Conservation (phyloP, 2,888 invertebrate genomes). For the Itoplectis maculator region DNA sequence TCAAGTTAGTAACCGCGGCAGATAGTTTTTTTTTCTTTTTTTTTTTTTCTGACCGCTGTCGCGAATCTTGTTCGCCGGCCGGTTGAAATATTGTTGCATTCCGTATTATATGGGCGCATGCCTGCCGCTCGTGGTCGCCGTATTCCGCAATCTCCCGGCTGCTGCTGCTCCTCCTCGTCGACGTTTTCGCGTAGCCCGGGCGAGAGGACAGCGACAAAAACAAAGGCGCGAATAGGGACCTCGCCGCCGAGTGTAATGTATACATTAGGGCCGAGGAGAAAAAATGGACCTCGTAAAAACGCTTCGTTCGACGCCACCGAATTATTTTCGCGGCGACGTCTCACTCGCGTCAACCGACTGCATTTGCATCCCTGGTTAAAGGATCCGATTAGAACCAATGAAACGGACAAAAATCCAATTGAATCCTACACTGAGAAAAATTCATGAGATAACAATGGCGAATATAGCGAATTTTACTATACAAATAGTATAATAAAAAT, state of each 20-base stretch:
- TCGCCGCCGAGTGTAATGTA: slow-evolving; percentile 10
- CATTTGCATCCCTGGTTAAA: slow-evolving; percentile 21
- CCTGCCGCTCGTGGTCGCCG: slow-evolving; percentile 42
- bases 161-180: too few species aligned
- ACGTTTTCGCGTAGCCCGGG: background rate
- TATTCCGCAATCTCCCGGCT: slow-evolving; percentile 41
- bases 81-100: slow-evolving; percentile 72
- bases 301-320: slow-evolving; percentile 68
- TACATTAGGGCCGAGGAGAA: slow-evolving; percentile 50
- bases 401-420: too few species aligned
- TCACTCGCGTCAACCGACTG: background rate
- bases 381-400: background rate
- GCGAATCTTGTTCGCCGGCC: slow-evolving; percentile 70
- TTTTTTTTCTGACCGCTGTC: slow-evolving; percentile 65
- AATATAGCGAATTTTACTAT: too few species aligned
- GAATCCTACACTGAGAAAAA: too few species aligned
- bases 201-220: slow-evolving; percentile 9
- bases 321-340: slow-evolving; percentile 37
- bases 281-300: slow-evolving; percentile 69
- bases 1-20: slow-evolving; percentile 62
- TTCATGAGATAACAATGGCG: too few species aligned
- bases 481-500: too few species aligned
- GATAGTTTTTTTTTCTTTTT: slow-evolving; percentile 69
- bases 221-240: slow-evolving; percentile 34
- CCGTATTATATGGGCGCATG: slow-evolving; percentile 69